Evolutionary conservation across 2,797 vertebrate species (phyloP).

Genomic region (Craterocephalus amniculus): DNA sequence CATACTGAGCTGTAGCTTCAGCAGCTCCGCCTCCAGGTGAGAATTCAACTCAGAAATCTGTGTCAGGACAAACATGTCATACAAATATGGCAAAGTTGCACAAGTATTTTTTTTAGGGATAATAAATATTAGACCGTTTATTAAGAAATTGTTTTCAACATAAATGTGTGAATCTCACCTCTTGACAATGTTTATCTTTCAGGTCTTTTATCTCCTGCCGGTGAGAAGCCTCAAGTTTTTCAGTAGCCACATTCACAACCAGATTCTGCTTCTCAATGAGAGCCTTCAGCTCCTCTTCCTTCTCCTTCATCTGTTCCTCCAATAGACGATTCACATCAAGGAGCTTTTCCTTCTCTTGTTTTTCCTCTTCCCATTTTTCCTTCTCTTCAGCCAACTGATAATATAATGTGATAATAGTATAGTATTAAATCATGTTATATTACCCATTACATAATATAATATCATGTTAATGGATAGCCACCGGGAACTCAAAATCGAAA

Average conservation of each 20-base stretch:
- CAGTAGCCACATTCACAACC: slow-evolving; percentile 65
- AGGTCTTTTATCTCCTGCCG: slow-evolving; percentile 70
- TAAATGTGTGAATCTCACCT: slow-evolving; percentile 63
- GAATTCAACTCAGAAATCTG: slow-evolving; percentile 80
- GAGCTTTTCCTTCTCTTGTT: slow-evolving; percentile 75
- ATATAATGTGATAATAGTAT: background rate
- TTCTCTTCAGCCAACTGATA: slow-evolving; percentile 73
- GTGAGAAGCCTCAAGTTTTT: slow-evolving; percentile 58
- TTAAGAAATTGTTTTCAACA: background rate
- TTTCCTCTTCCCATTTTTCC: slow-evolving; percentile 82
- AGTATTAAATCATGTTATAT: too few species aligned
- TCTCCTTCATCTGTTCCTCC: slow-evolving; percentile 66
- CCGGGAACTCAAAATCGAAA: background rate
- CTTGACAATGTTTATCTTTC: slow-evolving; percentile 69
- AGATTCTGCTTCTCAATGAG: slow-evolving; percentile 67
- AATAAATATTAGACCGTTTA: background rate
- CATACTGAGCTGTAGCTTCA: slow-evolving; percentile 60
- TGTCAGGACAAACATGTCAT: slow-evolving; percentile 17
- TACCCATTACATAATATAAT: too few species aligned
- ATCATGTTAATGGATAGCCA: background rate
- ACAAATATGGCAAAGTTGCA: background rate
- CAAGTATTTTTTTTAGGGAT: too few species aligned
- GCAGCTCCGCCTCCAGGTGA: slow-evolving; percentile 71
- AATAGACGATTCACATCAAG: slow-evolving; percentile 56
- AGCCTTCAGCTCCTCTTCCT: slow-evolving; percentile 66